Evolutionary conservation across 2,797 vertebrate species (phyloP), one percentile per base, ranked within the genome.

Genomic region (Gymnocypris eckloni): DNA sequence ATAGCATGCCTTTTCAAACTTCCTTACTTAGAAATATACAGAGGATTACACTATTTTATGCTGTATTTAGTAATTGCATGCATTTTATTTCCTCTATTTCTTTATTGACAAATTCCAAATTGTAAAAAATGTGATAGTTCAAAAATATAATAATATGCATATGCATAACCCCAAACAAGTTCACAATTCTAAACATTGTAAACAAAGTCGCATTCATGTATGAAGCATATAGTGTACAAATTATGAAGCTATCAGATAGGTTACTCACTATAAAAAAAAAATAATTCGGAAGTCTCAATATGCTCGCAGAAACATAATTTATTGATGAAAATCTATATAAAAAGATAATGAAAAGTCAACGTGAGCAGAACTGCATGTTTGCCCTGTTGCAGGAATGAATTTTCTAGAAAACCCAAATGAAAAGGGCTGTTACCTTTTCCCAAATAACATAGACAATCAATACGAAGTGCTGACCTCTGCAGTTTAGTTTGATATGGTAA

Each of bases 401-500:
- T 52, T 86, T 84, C 86, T 64, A 56, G 86, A 87, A 76, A 43
- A 56, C 2, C 8, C 37, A 52, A 45, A 9, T 61, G 2, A 41
- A 76, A 66, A 22, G 22, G 67, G 13, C 50, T 41, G 50, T 86
- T 45, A 76, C 86, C 20, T 54, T 52, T 45, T 79, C 41, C 70
- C 9, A 79, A 89, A 64, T 87, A 81, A 79, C 59, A 84, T 4
- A 25, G 8, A 56, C 37, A 87, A 89, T 86, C 86, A 89, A 86
- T 73, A 86, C 0, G 43, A 69, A 81, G 16, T 78, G 59, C 77
- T 87, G 86, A 87, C 52, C 59, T 78, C 41, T 79, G 59, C 81
- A 79, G 67, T 78, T 87, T 33, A 83, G 54, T 64, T 52, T 81
- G 37, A 82, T 85, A 79, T 7, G n/a, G 66, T 81, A 61, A 88